Evolutionary conservation across 2,113 vertebrate genomes (phyloP), one percentile per base, ranked within the genome.

Genomic region (Pedetes capensis): DNA sequence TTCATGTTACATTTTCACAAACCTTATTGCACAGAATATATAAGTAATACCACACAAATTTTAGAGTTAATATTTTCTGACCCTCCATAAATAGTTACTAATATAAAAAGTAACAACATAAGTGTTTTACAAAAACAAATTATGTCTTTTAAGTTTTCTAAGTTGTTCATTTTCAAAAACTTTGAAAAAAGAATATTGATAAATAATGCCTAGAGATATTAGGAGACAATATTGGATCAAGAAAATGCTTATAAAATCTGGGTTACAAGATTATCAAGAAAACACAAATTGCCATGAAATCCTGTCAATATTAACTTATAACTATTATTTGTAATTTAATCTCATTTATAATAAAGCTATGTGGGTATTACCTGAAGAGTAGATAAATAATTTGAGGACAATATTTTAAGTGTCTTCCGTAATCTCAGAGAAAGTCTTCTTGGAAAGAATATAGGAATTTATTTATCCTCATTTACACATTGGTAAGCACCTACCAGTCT

Each of bases 141-240:
- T 80, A 7, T 88, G 2, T 72, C n/a, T 89, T n/a, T 94, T 53
- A 83, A 87, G n/a, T 88, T 27, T 87, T 69, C 37, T 12, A 89
- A 72, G 47, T 76, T 88, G 64, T 84, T 87, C 32, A 64, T 75
- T 93, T 93, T 7, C n/a, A 53, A 88, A 93, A 91, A 61, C n/a
- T 71, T 51, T 8, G 2, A 88, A 37, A 25, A 83, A 84, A 74
- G 49, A 83, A 79, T 87, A 69, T 14, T 95, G 71, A 83, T 13
- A 68, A 12, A 84, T 17, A 8, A 3, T 81, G 25, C 39, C 12
- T 87, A 37, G 29, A 75, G 11, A 80, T 59, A 71, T 10, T 82
- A 6, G 68, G 61, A 69, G 85, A 42, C 25, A 76, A 42, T 37
- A 20, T 16, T 22, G 16, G 27, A 63, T 87, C 4, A 55, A 63